Evolutionary conservation across 2,888 invertebrate species (phyloP), one percentile per base, ranked within the genome.

Genomic region (Rhaphigaster nebulosa): DNA sequence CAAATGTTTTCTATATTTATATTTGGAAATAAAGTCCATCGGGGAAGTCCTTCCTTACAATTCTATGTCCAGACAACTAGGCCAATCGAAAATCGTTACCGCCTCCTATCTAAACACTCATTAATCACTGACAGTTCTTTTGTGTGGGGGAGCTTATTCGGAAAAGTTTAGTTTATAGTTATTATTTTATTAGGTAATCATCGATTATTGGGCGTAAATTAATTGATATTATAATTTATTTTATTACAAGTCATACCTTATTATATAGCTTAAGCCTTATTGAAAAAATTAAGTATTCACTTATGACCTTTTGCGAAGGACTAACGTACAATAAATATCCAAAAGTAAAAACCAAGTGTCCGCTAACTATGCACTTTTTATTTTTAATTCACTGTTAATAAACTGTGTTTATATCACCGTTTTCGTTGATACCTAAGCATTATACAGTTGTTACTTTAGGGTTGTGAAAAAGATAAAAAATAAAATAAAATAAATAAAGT

Each of bases 1-100:
- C 38, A 76, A 76, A 76, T 15, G 29, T 65, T 18, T 29, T 65
- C 65, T 34, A 15, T 5, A 38, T 6, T 76, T 23, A 38, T 29
- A 29, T 18, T 13, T 80, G 8, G 26, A 23, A 26, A 41, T 26
- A 50, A 84, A n/a, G 13, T 50, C 45, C 45, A 84, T 26, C n/a
- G 20, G 23, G 23, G 4, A 13, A 20, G 29, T 12, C n/a, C 45
- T 45, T 26, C 41, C 26, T 18, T n/a, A 41, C 45, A 76, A 38
- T 76, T 38, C 34, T 38, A 76, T 50, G 13, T n/a, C n/a, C 15
- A 12, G 84, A 13, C 45, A 45, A 38, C 45, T 41, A 45, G 84
- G 84, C 41, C 84, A 84, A 84, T 84, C 84, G 84, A 84, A 84
- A 50, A 84, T 84, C 84, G 84, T 45, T 45, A 45, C n/a, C 13